A percentile compares a stretch with the other conserved stretches of the same genome.
phyloP scores from a whole-genome alignment of 2,113 vertebrate genomes.

The Pseudonaja textilis region DNA sequence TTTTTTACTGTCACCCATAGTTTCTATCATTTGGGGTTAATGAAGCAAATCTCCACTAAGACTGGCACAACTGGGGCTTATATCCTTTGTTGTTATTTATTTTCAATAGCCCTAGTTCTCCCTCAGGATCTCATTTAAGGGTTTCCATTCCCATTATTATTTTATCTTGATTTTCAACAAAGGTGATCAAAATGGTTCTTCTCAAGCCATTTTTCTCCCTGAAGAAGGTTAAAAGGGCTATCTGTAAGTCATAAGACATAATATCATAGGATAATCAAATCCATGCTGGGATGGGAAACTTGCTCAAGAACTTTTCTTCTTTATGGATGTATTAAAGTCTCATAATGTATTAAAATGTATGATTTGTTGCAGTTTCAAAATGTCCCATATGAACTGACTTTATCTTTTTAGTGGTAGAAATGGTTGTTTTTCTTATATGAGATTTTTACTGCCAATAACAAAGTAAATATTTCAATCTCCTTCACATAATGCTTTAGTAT shows the following conservation, averaged over 20 bases:
- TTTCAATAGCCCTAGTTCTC: background rate
- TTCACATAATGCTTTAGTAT: background rate
- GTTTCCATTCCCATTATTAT: background rate
- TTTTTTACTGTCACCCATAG: slow-evolving; percentile 33
- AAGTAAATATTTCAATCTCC: background rate
- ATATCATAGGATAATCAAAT: background rate
- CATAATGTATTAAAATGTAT: background rate
- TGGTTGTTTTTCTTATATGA: background rate
- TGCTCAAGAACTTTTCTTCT: background rate
- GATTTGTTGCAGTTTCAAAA: background rate
- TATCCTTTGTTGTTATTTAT: slow-evolving; percentile 20
- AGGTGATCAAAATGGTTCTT: background rate
- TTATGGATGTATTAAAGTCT: background rate
- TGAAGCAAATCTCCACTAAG: slow-evolving; percentile 44
- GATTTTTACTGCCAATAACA: background rate
- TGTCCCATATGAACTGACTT: background rate
- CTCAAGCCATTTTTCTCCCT: background rate
- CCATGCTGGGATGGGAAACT: background rate
- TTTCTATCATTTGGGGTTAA: slow-evolving; percentile 54
- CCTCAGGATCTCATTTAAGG: background rate
- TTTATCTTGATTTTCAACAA: background rate
- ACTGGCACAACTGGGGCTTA: background rate
- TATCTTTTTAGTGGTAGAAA: background rate
- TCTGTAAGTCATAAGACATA: background rate
- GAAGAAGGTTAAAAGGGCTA: background rate